Base-by-base conservation (phyloP, 2,888 invertebrate species). In the Callyntrura sp. region DNA sequence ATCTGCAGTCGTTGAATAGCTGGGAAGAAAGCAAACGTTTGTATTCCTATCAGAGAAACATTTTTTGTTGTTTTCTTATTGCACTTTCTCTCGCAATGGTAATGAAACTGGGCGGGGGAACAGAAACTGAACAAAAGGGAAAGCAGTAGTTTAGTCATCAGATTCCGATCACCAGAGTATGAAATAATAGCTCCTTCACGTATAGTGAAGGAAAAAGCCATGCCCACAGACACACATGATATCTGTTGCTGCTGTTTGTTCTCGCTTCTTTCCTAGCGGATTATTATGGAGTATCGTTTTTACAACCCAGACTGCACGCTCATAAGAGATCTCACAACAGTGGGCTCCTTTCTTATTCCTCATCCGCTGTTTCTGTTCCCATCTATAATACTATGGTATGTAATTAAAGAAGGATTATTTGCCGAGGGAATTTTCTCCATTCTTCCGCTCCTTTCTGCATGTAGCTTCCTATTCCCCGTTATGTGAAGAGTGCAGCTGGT, bases 381-480 rank as follows among this genome's bases (percentile, higher is more conserved):
- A 28, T 65, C 65, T 65, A 28, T 65, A 65, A 65, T 70, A 45
- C 43, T 70, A 6, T 70, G 70, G 43, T 70, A 76, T 76, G 88
- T 89, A 91, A 91, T 91, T 89, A 90, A 84, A 85, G 84, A 45
- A 48, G 85, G 85, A 85, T 85, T 88, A 85, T 81, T 85, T 88
- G 76, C 76, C 45, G 57, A 85, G 76, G 82, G 76, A 90, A 88
- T 84, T 89, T 82, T 68, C 73, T 82, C 62, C 43, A 6, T 11
- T 17, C 43, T 60, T 20, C 20, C 35, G 5, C 6, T 35, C 35
- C 35, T n/a, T n/a, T n/a, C 35, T 35, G 35, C 35, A 35, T 35
- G 2, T 35, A 35, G 35, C 35, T 35, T 35, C 6, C 12, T 14
- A 11, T 65, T 62, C 60, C 0, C 20, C 17, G 5, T 25, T 17